A percentile compares a stretch with the other conserved stretches of the same genome.
These are phyloP conservation scores for Sandelia bainsii DNA, from an alignment of 2,797 vertebrate genomes.

Conservation along the genomic window DNA sequence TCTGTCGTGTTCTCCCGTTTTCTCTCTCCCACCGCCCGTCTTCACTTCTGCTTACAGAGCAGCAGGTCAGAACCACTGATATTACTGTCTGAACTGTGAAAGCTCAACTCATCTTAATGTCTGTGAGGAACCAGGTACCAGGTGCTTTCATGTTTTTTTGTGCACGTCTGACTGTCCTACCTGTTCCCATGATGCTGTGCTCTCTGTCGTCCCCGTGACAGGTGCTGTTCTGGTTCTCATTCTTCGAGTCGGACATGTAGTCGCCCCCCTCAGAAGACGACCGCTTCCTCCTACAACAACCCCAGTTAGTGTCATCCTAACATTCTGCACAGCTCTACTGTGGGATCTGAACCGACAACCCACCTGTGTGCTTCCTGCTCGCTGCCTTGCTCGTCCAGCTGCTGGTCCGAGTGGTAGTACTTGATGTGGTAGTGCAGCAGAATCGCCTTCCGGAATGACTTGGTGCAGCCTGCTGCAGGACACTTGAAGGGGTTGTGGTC, in stretches of 20 bases:
- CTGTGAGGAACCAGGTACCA: too few species aligned
- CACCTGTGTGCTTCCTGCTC: conserved; percentile 54
- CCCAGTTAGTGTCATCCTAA: rapidly evolving
- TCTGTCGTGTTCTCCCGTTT: conserved; percentile 81
- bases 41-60: conserved; percentile 73
- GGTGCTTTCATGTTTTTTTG: not conserved
- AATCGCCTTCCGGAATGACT: conserved; percentile 96
- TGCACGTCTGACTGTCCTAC: conserved; percentile 53
- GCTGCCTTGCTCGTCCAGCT: conserved; percentile 68
- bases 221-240: conserved; percentile 75
- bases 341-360: not conserved
- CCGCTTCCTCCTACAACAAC: conserved; percentile 62
- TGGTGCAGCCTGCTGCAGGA: conserved; percentile 90
- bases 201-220: conserved; percentile 77
- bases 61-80: not conserved
- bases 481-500: conserved; percentile 97
- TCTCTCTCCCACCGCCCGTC: conserved; percentile 72
- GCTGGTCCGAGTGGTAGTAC: conserved; percentile 94
- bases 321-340: not conserved
- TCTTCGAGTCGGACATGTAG: conserved; percentile 78
- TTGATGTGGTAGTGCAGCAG: conserved; percentile 98
- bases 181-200: conserved; percentile 72
- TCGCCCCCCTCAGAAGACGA: conserved; percentile 66
- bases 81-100: not conserved
- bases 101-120: too few species aligned